These are phyloP conservation scores for Schizaphis graminum DNA, from an alignment of 2,888 invertebrate genomes.

Conservation along the genomic window DNA sequence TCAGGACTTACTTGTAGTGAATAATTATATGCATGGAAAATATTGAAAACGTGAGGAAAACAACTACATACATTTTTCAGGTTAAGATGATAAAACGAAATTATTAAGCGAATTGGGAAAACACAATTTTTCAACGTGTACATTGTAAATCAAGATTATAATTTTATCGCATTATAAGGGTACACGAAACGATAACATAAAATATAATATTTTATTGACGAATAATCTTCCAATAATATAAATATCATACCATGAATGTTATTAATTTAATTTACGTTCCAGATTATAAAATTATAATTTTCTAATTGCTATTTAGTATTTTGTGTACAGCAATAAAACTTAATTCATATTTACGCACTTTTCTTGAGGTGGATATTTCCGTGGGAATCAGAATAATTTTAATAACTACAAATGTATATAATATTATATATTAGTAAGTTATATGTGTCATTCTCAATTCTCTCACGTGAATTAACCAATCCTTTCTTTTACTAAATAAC, in stretches of 20 bases:
- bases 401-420: neutral
- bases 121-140: too few relatives aligned
- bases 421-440: neutral
- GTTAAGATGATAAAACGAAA: too few relatives aligned
- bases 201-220: neutral
- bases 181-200: neutral
- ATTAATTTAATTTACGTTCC: neutral
- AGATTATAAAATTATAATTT: neutral
- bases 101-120: too few relatives aligned
- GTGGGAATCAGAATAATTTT: constrained; percentile 27
- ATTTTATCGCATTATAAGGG: neutral
- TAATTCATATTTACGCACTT: neutral
- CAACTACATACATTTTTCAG: too few relatives aligned
- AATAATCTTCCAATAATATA: neutral
- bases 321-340: neutral
- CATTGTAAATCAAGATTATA: neutral
- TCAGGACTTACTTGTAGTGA: too few relatives aligned
- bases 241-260: neutral
- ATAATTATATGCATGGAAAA: too few relatives aligned
- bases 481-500: constrained; percentile 39
- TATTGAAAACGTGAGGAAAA: too few relatives aligned
- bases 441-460: constrained; percentile 32
- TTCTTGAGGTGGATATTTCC: neutral
- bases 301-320: neutral
- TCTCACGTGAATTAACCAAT: neutral